Base-by-base conservation (phyloP, 2,888 invertebrate genomes). In the Leptinotarsa haldemani region DNA sequence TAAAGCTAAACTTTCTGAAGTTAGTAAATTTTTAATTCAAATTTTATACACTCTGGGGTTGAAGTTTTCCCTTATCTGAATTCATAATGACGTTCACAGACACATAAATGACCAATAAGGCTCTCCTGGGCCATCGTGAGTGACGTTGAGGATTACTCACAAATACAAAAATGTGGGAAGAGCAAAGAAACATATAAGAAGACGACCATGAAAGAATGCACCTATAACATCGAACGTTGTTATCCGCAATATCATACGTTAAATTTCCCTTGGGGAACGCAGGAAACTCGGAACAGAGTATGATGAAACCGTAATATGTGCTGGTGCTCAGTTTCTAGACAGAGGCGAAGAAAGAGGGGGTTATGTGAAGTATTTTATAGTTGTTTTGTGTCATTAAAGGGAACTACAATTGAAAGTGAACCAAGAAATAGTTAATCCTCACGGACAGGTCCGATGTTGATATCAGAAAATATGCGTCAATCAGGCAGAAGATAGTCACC, bases 241-340 rank as follows among this genome's bases (percentile, higher is more conserved):
- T 86, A 85, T 85, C 84, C 83, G 81, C 82, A 83, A 83, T 82
- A 85, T 85, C 85, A 84, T 83, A 82, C 84, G 83, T 83, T 83
- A 84, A 85, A 86, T 86, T 86, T 86, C 86, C 85, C 86, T 83
- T 79, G 86, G 85, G 85, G 82, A 82, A 83, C 82, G 82, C 80
- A 80, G 80, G 80, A 75, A 81, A 77, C 80, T 80, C 78, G 82
- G 40, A 78, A 75, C 80, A 74, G 75, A 73, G 79, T 81, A 83
- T 84, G 84, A 84, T 84, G 83, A 84, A 84, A 84, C 82, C 79
- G 83, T 82, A 83, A 82, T 82, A 80, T 80, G 80, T 79, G 79
- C 77, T 40, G 66, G 66, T 71, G 64, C 74, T 56, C 65, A 63
- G 48, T 65, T 56, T 22, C 56, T 22, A 22, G 56, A 4, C 25